Base-by-base conservation (phyloP, 2,113 vertebrate genomes). In the Meles meles region DNA sequence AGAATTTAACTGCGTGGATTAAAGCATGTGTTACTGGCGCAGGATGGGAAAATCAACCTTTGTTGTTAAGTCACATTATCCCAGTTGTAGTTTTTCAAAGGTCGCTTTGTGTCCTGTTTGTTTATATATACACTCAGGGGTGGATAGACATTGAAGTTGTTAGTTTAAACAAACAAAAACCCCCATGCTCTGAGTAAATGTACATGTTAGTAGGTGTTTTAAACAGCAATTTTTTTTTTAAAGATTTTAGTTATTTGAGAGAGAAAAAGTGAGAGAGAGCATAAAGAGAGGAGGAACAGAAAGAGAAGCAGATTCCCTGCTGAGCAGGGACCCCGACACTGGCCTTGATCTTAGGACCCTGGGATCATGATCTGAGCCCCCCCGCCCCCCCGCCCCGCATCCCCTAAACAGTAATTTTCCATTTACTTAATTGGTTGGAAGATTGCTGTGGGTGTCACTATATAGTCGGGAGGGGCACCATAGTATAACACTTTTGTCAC, bases 381-480 rank as follows among this genome's bases (percentile, higher is more conserved):
- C 65, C 65, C n/a, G 34, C n/a, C n/a, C n/a, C n/a, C n/a, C n/a
- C n/a, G n/a, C n/a, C n/a, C n/a, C n/a, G 15, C 3, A 34, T 13
- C 2, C 63, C 14, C 31, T 97, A 59, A 89, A 67, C n/a, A 63
- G 88, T 97, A 95, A 96, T 81, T 95, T 86, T 95, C 76, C 97
- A 97, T 96, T 97, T 97, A 94, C 34, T 23, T 95, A 96, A 95
- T 96, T 97, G 74, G 69, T 74, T 97, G 94, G 61, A 97, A 81
- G 25, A 77, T 92, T 98, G 81, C 42, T 96, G 9, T 85, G 61
- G 34, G 8, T 84, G 77, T 37, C 77, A 92, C 69, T 94, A 34
- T 74, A 87, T 96, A 96, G 96, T 97, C 94, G 97, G 92, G 96
- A 89, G 97, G 79, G 74, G 82, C 97, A 96, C 96, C 80, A 69